phyloP scores from a whole-genome alignment of 1,140 invertebrate genomes.

The Eciton burchellii region DNA sequence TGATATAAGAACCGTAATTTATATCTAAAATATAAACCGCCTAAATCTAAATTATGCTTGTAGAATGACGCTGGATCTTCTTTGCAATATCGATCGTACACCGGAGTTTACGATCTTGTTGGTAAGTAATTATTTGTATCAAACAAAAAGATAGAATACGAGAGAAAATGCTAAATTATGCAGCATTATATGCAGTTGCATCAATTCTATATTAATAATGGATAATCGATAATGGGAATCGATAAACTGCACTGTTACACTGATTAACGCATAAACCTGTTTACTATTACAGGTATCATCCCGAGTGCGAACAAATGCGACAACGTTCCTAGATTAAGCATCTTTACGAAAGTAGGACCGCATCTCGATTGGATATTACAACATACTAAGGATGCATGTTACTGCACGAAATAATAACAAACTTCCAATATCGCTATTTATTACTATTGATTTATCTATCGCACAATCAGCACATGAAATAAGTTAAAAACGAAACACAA shows the following conservation, averaged over 20 bases:
- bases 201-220: slow-evolving; percentile 18
- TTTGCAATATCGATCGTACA: slow-evolving; percentile 83
- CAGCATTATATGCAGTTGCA: neutral
- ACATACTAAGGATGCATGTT: slow-evolving; percentile 86
- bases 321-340: slow-evolving; percentile 82
- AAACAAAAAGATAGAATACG: neutral
- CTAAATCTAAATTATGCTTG: slow-evolving; percentile 55
- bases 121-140: slow-evolving; percentile 75
- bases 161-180: neutral
- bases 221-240: neutral
- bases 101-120: slow-evolving; percentile 84
- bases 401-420: slow-evolving; percentile 84
- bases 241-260: neutral
- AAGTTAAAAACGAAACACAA: neutral
- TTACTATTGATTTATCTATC: neutral
- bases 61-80: slow-evolving; percentile 85
- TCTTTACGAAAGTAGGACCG: slow-evolving; percentile 88
- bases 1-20: slow-evolving; percentile 40
- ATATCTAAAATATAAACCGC: slow-evolving; percentile 14
- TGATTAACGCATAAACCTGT: too few relatives aligned
- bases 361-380: slow-evolving; percentile 88
- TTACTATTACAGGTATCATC: slow-evolving; percentile 81
- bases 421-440: neutral
- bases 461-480: neutral
- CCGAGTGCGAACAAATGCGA: slow-evolving; percentile 84